Percentiles rank a stretch among this genome's conserved stretches.
These are phyloP conservation scores for Drosophila stalkeri DNA, from an alignment of 2,888 invertebrate genomes.

Conservation along the genomic window DNA sequence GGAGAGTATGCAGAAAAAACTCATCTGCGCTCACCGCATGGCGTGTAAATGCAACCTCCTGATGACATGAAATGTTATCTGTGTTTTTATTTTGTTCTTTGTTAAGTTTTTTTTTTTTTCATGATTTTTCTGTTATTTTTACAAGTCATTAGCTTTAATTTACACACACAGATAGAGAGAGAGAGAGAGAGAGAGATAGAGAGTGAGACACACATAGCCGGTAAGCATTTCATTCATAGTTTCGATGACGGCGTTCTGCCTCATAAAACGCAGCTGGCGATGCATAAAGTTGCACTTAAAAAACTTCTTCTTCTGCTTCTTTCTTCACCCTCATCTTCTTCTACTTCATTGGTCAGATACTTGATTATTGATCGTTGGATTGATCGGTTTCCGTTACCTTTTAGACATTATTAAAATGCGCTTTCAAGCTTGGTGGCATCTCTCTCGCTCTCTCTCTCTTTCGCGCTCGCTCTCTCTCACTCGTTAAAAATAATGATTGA, in stretches of 20 bases:
- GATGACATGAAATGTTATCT: slow-evolving; percentile 44
- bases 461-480: slow-evolving; percentile 21
- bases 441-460: not conserved
- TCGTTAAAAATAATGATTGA: slow-evolving; percentile 72
- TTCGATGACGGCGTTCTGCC: slow-evolving; percentile 55
- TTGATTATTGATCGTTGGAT: slow-evolving; percentile 46
- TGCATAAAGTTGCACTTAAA: slow-evolving; percentile 23
- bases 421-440: slow-evolving; percentile 51
- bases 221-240: slow-evolving; percentile 64
- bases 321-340: slow-evolving; percentile 1
- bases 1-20: slow-evolving; percentile 40
- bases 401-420: slow-evolving; percentile 37
- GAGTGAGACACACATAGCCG: not conserved
- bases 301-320: not conserved
- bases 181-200: not conserved
- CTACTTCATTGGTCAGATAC: slow-evolving; percentile 18
- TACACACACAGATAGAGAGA: slow-evolving; percentile 43
- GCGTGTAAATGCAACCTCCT: slow-evolving; percentile 44
- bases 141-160: slow-evolving; percentile 82
- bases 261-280: slow-evolving; percentile 57
- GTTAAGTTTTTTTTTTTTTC: slow-evolving; percentile 10
- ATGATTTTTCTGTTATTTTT: slow-evolving; percentile 63
- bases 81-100: slow-evolving; percentile 23
- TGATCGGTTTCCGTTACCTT: slow-evolving; percentile 39
- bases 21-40: slow-evolving; percentile 42